Conservation (phyloP, 2,797 vertebrate genomes). For the Diplodus sargus region DNA sequence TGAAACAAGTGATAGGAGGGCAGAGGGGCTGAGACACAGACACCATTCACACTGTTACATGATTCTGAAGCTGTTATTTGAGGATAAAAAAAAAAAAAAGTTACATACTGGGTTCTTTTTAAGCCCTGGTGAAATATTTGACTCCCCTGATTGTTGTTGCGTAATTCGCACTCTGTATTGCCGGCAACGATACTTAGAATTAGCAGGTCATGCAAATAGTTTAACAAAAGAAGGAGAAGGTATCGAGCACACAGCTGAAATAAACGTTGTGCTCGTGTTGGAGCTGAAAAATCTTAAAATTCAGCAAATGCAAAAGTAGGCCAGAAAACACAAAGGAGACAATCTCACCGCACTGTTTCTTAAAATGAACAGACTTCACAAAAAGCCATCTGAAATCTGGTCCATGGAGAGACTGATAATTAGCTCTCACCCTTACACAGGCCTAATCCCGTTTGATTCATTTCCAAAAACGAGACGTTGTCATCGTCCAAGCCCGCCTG, state of each 20-base stretch:
- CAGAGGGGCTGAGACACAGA: too few relatives aligned
- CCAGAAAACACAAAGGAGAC: constrained; percentile 44
- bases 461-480: constrained; percentile 46
- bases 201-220: constrained; percentile 50
- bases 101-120: too few relatives aligned
- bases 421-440: constrained; percentile 50
- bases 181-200: constrained; percentile 14
- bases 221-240: constrained; percentile 12
- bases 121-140: too few relatives aligned
- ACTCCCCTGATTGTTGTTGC: too few relatives aligned
- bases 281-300: constrained; percentile 54
- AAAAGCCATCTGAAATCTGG: constrained; percentile 52
- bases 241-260: constrained; percentile 21
- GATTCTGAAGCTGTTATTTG: too few relatives aligned
- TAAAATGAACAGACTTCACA: constrained; percentile 53
- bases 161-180: constrained; percentile 36
- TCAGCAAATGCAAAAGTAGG: constrained; percentile 61
- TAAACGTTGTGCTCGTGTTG: constrained; percentile 45
- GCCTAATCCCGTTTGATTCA: constrained; percentile 44
- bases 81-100: too few relatives aligned
- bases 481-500: constrained; percentile 24
- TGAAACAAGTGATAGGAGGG: too few relatives aligned
- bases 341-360: constrained; percentile 24
- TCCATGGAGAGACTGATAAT: constrained; percentile 56
- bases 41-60: too few relatives aligned